Conservation (phyloP, 2,888 invertebrate genomes). For the Pasiphila rectangulata region DNA sequence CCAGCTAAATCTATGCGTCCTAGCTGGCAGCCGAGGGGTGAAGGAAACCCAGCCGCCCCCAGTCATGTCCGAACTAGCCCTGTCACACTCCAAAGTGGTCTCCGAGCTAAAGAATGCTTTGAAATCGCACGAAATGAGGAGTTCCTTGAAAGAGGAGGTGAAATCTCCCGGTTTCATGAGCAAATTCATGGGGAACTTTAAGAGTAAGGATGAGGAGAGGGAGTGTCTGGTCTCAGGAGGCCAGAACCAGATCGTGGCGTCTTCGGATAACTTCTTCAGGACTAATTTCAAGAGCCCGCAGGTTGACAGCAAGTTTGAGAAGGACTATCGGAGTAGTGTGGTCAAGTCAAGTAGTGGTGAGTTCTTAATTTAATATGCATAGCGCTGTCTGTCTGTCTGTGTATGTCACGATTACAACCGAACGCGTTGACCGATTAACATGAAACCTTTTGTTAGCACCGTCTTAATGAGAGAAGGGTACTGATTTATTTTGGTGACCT, state of each 20-base stretch:
- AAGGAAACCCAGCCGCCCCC: constrained; percentile 56
- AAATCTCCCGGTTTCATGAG: constrained; percentile 68
- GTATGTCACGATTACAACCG: too few relatives aligned
- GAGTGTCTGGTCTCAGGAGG: constrained; percentile 59
- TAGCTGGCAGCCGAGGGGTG: constrained; percentile 52
- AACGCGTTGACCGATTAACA: too few relatives aligned
- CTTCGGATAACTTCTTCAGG: constrained; percentile 73
- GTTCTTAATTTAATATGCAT: too few relatives aligned
- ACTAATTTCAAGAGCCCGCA: constrained; percentile 71
- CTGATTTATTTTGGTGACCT: too few relatives aligned
- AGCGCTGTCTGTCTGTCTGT: too few relatives aligned
- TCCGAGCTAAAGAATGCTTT: constrained; percentile 72
- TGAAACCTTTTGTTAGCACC: too few relatives aligned
- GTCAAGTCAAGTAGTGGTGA: constrained; percentile 68
- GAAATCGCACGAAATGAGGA: constrained; percentile 66
- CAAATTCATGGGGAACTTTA: constrained; percentile 74
- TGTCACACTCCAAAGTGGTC: constrained; percentile 75
- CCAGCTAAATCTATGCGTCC: constrained; percentile 85
- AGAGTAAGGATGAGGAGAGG: constrained; percentile 66
- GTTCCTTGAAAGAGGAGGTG: constrained; percentile 53
- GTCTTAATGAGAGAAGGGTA: too few relatives aligned
- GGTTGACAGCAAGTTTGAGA: constrained; percentile 57
- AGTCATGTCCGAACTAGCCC: constrained; percentile 61
- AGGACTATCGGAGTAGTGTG: constrained; percentile 65
- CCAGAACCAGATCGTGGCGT: constrained; percentile 67